Conservation (phyloP, 2,888 invertebrate species). For the Drosophila setosimentum region DNA sequence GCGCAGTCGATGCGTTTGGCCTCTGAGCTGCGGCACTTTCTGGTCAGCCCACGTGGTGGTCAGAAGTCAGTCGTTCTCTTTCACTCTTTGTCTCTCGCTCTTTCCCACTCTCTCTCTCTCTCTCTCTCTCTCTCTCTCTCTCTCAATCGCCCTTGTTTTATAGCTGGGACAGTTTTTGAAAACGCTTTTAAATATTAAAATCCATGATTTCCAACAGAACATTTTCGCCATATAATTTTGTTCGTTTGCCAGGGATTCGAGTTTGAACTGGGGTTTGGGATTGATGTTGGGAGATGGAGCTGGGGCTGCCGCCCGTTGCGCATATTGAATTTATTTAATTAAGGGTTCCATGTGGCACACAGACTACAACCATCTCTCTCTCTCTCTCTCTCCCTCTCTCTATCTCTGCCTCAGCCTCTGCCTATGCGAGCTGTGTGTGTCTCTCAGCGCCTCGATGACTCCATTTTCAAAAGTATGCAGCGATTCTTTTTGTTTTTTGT, state of each 20-base stretch:
- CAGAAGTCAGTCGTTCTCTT: constrained; percentile 22
- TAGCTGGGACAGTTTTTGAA: constrained; percentile 70
- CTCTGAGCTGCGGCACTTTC: constrained; percentile 74
- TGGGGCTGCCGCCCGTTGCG: constrained; percentile 73
- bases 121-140: neutral
- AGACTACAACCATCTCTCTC: neutral
- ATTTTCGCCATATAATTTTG: constrained; percentile 75
- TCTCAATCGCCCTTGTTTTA: constrained; percentile 10
- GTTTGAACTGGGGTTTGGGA: constrained; percentile 14
- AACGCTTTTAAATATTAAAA: constrained; percentile 84
- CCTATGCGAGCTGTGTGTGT: constrained; percentile 19
- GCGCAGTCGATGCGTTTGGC: constrained; percentile 73
- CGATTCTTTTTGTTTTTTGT: constrained; percentile 43
- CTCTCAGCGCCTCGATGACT: constrained; percentile 79
- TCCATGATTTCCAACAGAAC: constrained; percentile 82
- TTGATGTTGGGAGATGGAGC: neutral
- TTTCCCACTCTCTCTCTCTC: neutral
- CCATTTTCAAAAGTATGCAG: constrained; percentile 80
- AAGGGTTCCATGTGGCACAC: constrained; percentile 78
- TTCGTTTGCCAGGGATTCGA: constrained; percentile 30
- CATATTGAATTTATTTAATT: constrained; percentile 85
- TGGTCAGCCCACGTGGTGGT: constrained; percentile 74
- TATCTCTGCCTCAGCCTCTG: neutral
- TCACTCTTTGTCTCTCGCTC: neutral
- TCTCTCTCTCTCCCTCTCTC: neutral